These are phyloP conservation scores for Coranthus polyacanthus DNA, from an alignment of 2,797 vertebrate genomes.

Conservation along the genomic window DNA sequence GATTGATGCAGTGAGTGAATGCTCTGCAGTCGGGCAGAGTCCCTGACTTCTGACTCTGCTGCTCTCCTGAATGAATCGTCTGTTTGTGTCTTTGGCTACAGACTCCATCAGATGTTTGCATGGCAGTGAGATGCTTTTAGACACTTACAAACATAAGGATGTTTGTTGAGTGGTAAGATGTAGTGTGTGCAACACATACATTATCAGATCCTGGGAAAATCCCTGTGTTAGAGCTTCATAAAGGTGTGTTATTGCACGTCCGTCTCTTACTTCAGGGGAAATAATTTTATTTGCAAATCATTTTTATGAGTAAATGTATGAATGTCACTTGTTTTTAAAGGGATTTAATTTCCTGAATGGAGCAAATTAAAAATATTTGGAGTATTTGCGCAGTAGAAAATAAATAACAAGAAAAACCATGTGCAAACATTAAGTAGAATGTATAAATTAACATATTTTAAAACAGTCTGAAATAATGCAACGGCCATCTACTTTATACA, in stretches of 20 bases:
- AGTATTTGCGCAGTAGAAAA: conserved; percentile 40
- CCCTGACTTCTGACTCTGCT: conserved; percentile 19
- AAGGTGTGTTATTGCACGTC: conserved; percentile 16
- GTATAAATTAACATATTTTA: conserved; percentile 45
- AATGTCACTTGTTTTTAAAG: neutral
- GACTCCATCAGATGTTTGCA: conserved; percentile 71
- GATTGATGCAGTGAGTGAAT: conserved; percentile 30
- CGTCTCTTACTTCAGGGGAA: neutral
- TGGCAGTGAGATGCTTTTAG: conserved; percentile 66
- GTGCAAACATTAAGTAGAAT: conserved; percentile 35
- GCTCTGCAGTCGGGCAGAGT: conserved; percentile 26
- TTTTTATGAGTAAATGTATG: neutral
- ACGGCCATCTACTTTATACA: conserved; percentile 35
- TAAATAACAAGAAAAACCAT: conserved; percentile 14
- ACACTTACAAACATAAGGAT: conserved; percentile 68
- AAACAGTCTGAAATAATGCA: too few relatives aligned
- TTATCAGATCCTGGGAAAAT: conserved; percentile 36
- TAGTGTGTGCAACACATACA: conserved; percentile 42
- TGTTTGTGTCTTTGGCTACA: conserved; percentile 68
- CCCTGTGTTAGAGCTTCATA: neutral
- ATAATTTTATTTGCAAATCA: conserved; percentile 15
- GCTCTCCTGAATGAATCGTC: conserved; percentile 61
- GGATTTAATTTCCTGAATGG: conserved; percentile 30
- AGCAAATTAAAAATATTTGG: conserved; percentile 6
- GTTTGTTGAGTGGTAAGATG: conserved; percentile 52